Percentiles rank a stretch among this genome's conserved stretches.
phyloP scores from a whole-genome alignment of 2,888 invertebrate species.

The Girardia tigrina region DNA sequence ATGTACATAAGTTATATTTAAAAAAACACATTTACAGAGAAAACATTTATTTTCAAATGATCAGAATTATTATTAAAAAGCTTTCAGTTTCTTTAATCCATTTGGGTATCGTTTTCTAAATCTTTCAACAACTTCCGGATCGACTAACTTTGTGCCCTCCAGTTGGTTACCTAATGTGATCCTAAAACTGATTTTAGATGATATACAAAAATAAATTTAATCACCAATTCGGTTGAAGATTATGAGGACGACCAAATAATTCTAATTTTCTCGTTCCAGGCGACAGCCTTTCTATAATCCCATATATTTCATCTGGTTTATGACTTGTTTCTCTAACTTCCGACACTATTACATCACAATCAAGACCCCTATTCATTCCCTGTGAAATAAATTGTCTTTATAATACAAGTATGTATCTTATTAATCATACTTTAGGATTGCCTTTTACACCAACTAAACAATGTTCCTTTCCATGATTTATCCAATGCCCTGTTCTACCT shows the following conservation, averaged over 20 bases:
- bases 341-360: constrained; percentile 93
- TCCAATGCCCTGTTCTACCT: constrained; percentile 90
- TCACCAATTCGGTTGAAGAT: constrained; percentile 90
- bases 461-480: constrained; percentile 95
- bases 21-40: too few species aligned
- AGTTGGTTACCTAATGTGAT: constrained; percentile 84
- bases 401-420: too few species aligned
- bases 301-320: constrained; percentile 95
- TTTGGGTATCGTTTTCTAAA: constrained; percentile 81
- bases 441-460: constrained; percentile 93
- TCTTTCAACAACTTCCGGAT: constrained; percentile 72
- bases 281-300: constrained; percentile 83
- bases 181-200: constrained; percentile 42
- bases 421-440: constrained; percentile 73
- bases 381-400: neutral
- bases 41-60: too few species aligned
- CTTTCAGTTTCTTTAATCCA: constrained; percentile 52
- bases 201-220: neutral
- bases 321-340: constrained; percentile 89
- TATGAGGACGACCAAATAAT: constrained; percentile 85
- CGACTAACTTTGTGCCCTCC: constrained; percentile 78
- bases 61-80: too few species aligned
- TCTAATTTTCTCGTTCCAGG: constrained; percentile 93
- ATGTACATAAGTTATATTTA: too few species aligned
- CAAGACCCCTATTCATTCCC: constrained; percentile 60